Evolutionary conservation across 2,888 invertebrate genomes (phyloP).

Genomic region (Byasa hedistus): DNA sequence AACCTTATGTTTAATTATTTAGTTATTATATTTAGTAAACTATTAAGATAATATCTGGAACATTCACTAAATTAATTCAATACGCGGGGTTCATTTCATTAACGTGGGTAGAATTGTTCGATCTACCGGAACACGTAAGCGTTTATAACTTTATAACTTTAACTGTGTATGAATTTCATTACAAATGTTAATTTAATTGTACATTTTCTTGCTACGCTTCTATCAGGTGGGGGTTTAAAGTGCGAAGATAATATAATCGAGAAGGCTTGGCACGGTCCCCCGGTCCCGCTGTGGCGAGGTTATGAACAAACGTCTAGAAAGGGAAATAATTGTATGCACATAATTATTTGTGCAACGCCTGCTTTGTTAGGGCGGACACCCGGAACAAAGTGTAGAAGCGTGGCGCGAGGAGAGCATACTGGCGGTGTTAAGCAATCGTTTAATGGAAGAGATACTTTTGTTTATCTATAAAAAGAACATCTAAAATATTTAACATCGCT

Average conservation of each 20-base stretch:
- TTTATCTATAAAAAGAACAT: slow-evolving; percentile 1
- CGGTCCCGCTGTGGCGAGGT: slow-evolving; percentile 27
- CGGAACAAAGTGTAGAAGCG: slow-evolving; percentile 55
- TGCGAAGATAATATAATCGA: slow-evolving; percentile 33
- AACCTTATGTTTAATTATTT: background rate
- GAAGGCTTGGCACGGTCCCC: slow-evolving; percentile 18
- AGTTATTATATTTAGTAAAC: background rate
- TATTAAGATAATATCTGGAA: slow-evolving; percentile 2
- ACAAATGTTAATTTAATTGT: slow-evolving; percentile 18
- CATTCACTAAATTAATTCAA: slow-evolving; percentile 18
- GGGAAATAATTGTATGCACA: slow-evolving; percentile 77
- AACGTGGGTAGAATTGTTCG: slow-evolving; percentile 18
- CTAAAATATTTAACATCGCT: background rate
- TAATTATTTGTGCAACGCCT: slow-evolving; percentile 74
- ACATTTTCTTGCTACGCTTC: slow-evolving; percentile 29
- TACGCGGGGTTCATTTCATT: slow-evolving; percentile 20
- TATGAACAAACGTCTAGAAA: slow-evolving; percentile 58
- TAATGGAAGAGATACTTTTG: slow-evolving; percentile 20
- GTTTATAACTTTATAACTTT: slow-evolving; percentile 15
- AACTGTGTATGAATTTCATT: slow-evolving; percentile 12
- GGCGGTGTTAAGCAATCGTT: slow-evolving; percentile 34
- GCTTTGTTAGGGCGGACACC: slow-evolving; percentile 66
- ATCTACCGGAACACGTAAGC: slow-evolving; percentile 5
- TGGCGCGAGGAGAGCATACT: slow-evolving; percentile 44
- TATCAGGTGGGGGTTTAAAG: slow-evolving; percentile 33